Conservation (phyloP, 1,140 invertebrate species). For the Hypothenemus hampei region DNA sequence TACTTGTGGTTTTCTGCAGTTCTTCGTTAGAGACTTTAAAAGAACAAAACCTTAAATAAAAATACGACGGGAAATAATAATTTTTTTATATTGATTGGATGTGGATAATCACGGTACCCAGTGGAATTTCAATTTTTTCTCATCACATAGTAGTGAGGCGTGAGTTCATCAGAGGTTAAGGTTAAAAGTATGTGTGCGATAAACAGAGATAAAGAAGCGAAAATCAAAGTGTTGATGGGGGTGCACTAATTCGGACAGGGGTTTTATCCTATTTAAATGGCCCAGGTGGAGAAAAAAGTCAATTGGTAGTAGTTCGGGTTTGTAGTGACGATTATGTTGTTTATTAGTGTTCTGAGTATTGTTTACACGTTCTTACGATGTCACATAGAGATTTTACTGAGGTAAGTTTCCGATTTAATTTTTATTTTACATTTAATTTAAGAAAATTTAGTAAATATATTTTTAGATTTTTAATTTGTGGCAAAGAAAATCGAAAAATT, state of each 20-base stretch:
- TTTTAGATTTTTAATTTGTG: no score
- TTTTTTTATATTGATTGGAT: neutral
- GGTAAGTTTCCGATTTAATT: slow-evolving; percentile 32
- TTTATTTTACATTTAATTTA: no score
- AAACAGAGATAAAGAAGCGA: slow-evolving; percentile 4
- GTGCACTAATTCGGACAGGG: no score
- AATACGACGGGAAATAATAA: neutral
- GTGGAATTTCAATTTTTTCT: slow-evolving; percentile 16
- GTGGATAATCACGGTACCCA: neutral
- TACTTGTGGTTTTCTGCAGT: no score
- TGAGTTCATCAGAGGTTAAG: slow-evolving; percentile 29
- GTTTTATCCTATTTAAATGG: no score
- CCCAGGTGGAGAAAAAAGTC: slow-evolving; percentile 2
- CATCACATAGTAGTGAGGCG: neutral
- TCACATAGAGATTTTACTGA: slow-evolving; percentile 45
- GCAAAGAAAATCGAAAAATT: no score
- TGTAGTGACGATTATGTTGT: slow-evolving; percentile 17
- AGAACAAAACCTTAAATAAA: no score
- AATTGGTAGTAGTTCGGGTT: slow-evolving; percentile 2
- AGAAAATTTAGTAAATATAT: no score
- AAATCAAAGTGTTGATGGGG: no score
- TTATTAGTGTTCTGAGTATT: neutral
- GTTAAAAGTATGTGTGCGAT: slow-evolving; percentile 27
- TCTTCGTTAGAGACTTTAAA: no score
- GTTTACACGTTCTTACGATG: slow-evolving; percentile 30